Evolutionary conservation across 2,888 invertebrate genomes (phyloP), one percentile per base, ranked within the genome.

Genomic region (Tortricodes alternella): DNA sequence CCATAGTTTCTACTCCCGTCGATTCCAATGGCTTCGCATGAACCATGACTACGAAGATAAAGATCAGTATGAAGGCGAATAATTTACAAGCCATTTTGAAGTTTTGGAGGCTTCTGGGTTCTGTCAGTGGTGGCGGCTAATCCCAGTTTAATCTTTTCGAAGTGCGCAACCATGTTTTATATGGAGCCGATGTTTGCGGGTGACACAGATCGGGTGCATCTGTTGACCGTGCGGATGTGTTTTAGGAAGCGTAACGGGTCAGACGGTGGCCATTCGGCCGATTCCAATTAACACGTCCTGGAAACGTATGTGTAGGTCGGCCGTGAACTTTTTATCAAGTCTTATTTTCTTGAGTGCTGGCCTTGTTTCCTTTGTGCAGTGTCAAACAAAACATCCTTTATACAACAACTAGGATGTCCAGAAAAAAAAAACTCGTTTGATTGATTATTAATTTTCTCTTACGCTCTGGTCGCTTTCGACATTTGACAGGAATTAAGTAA

Each of bases 191-290:
- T 59, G 61, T 60, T 63, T 62, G 52, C 35, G 66, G 65, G 70
- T 88, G 89, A 88, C 89, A 89, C 85, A 89, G 78, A 82, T 80
- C 59, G 67, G 71, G 72, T 87, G 83, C 85, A 85, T 80, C 69
- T 85, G 87, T 86, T 88, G 84, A 81, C 81, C 68, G 61, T 73
- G 66, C 67, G 62, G 66, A n/a, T n/a, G 73, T 79, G 78, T 88
- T 89, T 80, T 83, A 78, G 75, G 85, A 87, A 89, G 74, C 70
- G 65, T 86, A 89, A 86, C 89, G 88, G 90, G 72, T 82, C 80
- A 81, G 83, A 70, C 78, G 74, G 71, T 72, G 90, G 71, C 82
- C 80, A 81, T 83, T 70, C 77, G 75, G 71, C 72, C 76, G 74
- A 64, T 83, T 83, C 78, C 78, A 84, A 89, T 90, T 89, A 90